A percentile compares a stretch with the other conserved stretches of the same genome.
These are phyloP conservation scores for Centropyge bicolor DNA, from an alignment of 2,797 vertebrate species.

Conservation along the genomic window DNA sequence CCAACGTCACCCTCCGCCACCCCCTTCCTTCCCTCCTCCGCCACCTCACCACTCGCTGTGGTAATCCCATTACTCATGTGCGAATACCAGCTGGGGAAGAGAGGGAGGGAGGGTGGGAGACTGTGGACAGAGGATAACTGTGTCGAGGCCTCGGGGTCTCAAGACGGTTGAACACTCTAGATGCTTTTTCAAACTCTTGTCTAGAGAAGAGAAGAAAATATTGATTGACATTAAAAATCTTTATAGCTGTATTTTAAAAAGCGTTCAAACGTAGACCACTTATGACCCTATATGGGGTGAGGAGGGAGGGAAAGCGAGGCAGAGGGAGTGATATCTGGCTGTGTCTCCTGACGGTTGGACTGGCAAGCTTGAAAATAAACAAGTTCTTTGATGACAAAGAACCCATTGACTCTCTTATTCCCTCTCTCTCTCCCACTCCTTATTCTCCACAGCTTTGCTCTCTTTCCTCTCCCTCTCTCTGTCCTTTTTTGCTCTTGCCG, in stretches of 20 bases:
- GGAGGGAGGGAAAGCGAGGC: constrained; percentile 36
- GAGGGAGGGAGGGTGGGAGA: constrained; percentile 63
- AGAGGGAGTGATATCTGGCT: constrained; percentile 71
- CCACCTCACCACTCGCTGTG: constrained; percentile 79
- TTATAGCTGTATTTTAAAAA: constrained; percentile 27
- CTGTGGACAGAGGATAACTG: constrained; percentile 78
- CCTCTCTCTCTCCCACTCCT: constrained; percentile 70
- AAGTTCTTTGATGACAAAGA: constrained; percentile 88
- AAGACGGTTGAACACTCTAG: constrained; percentile 52
- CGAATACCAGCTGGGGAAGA: constrained; percentile 85
- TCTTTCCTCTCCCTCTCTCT: constrained; percentile 69
- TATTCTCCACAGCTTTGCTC: constrained; percentile 75
- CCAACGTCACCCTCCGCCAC: constrained; percentile 57
- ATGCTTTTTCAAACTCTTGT: constrained; percentile 27
- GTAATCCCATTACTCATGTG: constrained; percentile 89
- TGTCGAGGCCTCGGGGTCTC: constrained; percentile 66
- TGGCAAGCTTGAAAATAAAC: constrained; percentile 88
- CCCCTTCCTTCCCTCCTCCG: constrained; percentile 59
- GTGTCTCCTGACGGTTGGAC: constrained; percentile 83
- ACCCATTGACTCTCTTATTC: constrained; percentile 82
- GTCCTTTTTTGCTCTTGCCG: constrained; percentile 60
- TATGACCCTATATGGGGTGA: constrained; percentile 17
- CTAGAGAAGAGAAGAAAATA: constrained; percentile 21
- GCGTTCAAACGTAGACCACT: constrained; percentile 16
- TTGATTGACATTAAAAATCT: constrained; percentile 38